phyloP scores from a whole-genome alignment of 1,140 invertebrate species.

The Saccostrea cuccullata region DNA sequence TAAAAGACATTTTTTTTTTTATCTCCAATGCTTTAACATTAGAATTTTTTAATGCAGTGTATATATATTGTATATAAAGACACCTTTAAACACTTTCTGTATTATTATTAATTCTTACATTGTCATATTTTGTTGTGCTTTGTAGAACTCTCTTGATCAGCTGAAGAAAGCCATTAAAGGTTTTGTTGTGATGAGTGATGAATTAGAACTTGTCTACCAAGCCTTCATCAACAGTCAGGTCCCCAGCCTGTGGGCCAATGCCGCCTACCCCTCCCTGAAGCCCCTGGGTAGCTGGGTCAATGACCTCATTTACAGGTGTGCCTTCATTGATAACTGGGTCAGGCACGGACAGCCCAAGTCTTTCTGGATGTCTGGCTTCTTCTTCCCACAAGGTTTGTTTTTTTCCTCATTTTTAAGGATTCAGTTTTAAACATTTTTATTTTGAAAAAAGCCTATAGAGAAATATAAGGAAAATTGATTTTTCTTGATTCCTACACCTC shows the following conservation, averaged over 20 bases:
- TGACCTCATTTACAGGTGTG: constrained; percentile 87
- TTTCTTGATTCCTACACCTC: no score
- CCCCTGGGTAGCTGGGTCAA: constrained; percentile 89
- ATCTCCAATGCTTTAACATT: no score
- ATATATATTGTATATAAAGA: no score
- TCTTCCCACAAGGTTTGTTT: constrained; percentile 89
- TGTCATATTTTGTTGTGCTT: background rate
- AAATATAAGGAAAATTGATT: no score
- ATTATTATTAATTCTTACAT: no score
- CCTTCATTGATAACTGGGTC: constrained; percentile 90
- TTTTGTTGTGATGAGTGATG: constrained; percentile 92
- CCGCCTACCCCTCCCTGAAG: constrained; percentile 92
- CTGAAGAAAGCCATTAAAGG: constrained; percentile 91
- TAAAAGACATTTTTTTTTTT: no score
- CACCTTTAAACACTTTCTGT: no score
- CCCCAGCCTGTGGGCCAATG: constrained; percentile 88
- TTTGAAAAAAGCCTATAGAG: no score
- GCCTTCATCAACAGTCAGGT: constrained; percentile 89
- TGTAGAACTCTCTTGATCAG: constrained; percentile 85
- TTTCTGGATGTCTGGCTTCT: constrained; percentile 94
- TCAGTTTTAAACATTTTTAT: no score
- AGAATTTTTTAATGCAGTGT: no score
- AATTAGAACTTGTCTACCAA: constrained; percentile 88
- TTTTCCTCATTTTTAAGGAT: no score
- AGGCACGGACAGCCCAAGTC: constrained; percentile 85